Conservation (phyloP, 2,888 invertebrate species). For the Calameuta idolon region DNA sequence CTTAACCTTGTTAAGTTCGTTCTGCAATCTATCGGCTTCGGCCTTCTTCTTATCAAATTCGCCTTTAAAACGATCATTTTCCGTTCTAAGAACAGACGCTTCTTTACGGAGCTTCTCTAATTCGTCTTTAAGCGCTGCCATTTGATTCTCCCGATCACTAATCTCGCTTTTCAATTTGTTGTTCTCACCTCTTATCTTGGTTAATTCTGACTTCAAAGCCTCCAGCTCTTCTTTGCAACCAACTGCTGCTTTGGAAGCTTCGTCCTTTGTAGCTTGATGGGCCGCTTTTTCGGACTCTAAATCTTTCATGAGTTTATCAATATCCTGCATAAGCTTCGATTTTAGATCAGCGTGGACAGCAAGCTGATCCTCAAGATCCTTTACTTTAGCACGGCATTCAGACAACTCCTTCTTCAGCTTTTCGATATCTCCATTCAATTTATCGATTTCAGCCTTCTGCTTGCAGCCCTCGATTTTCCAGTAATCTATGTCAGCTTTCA, state of each 20-base stretch:
- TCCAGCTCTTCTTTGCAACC: slow-evolving; percentile 5
- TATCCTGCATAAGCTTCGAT: slow-evolving; percentile 22
- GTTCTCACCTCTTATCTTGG: slow-evolving; percentile 34
- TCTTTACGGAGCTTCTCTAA: slow-evolving; percentile 26
- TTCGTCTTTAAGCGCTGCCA: slow-evolving; percentile 24
- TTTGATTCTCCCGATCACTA: slow-evolving; percentile 18
- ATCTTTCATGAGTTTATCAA: slow-evolving; percentile 19
- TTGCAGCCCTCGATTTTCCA: slow-evolving; percentile 35
- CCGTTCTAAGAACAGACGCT: neutral
- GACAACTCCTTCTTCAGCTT: slow-evolving; percentile 12
- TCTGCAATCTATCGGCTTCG: slow-evolving; percentile 30
- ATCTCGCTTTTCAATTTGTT: slow-evolving; percentile 24
- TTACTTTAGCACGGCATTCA: slow-evolving; percentile 1
- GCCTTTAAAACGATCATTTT: slow-evolving; percentile 26
- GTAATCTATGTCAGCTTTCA: slow-evolving; percentile 33
- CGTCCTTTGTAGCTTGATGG: slow-evolving; percentile 32
- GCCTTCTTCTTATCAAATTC: slow-evolving; percentile 25
- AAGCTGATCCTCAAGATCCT: slow-evolving; percentile 22
- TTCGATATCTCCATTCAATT: slow-evolving; percentile 29
- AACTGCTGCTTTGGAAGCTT: slow-evolving; percentile 9
- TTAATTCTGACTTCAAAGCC: slow-evolving; percentile 36
- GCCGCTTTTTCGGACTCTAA: slow-evolving; percentile 7
- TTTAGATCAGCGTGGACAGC: slow-evolving; percentile 19
- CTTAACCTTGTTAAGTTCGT: slow-evolving; percentile 2
- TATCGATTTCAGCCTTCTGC: slow-evolving; percentile 34